phyloP scores from a whole-genome alignment of 1,140 invertebrate genomes.

The Drosophila cardini region DNA sequence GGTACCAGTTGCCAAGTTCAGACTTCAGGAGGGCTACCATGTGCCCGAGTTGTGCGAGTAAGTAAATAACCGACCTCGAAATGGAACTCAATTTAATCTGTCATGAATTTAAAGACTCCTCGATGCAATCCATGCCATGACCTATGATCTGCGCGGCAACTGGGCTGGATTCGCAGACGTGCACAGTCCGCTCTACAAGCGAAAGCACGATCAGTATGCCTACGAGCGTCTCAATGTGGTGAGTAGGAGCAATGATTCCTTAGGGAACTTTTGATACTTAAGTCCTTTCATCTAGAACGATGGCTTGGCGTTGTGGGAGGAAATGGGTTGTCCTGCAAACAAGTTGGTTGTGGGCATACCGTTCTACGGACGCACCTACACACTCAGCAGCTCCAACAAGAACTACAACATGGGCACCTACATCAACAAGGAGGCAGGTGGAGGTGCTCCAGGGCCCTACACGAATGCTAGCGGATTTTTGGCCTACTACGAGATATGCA shows the following conservation, averaged over 20 bases:
- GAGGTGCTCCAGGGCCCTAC: constrained; percentile 92
- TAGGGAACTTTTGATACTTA: not conserved
- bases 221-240: constrained; percentile 95
- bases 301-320: constrained; percentile 93
- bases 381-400: constrained; percentile 91
- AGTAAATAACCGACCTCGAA: constrained; percentile 70
- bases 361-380: constrained; percentile 94
- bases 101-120: constrained; percentile 85
- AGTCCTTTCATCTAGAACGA: constrained; percentile 88
- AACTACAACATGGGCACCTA: constrained; percentile 93
- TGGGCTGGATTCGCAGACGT: constrained; percentile 96
- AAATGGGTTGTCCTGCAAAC: constrained; percentile 93
- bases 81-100: not conserved
- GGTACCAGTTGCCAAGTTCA: constrained; percentile 93
- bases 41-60: constrained; percentile 94
- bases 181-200: constrained; percentile 92
- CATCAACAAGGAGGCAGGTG: constrained; percentile 94
- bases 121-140: constrained; percentile 95
- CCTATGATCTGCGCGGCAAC: constrained; percentile 95
- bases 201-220: constrained; percentile 94
- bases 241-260: constrained; percentile 80
- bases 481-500: constrained; percentile 96
- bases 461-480: constrained; percentile 94
- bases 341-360: constrained; percentile 95
- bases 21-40: constrained; percentile 94